Base-by-base conservation (phyloP, 1,140 invertebrate species). In the Sycobia sp. region DNA sequence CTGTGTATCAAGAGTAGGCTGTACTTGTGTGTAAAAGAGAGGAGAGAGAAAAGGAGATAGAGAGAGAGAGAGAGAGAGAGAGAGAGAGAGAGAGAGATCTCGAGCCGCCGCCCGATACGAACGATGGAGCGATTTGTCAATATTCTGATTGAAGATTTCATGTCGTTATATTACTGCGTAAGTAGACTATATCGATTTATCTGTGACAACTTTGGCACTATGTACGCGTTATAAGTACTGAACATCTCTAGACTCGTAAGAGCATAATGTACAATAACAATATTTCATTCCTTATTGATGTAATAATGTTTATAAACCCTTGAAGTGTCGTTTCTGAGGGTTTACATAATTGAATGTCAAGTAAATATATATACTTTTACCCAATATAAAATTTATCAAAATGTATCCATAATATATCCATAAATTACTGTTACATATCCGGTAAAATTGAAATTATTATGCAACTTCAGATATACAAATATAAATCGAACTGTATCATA, bases 111-210 rank as follows among this genome's bases (percentile, higher is more conserved):
- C 29, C 8, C 41, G 36, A 53, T 25, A 32, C 34, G 50, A 53
- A 53, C 50, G 38, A 55, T 49, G 16, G n/a, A 49, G 14, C 67
- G 54, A 62, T 66, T 46, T 59, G 59, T 63, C 56, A 62, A 67
- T 58, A 56, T 34, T 64, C 63, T 47, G 62, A 65, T 50, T 60
- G 32, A 62, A 67, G 67, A 73, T 72, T 67, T 60, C 16, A 68
- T 46, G 61, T 69, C 58, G 69, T 73, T 73, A 73, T 67, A 68
- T 68, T 65, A 67, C 61, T 68, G 71, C 70, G 67, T 73, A 68
- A 75, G 66, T 64, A 66, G 69, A 69, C 73, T 73, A 72, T 73
- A 74, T 75, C 71, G 73, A 74, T 75, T 73, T 27, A 41, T 23
- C 20, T 14, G 18, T 25, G 16, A 14, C 20, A 51, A 51, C 18